Evolutionary conservation across 1,140 invertebrate genomes (phyloP).

Genomic region (Schlechtendalia chinensis): DNA sequence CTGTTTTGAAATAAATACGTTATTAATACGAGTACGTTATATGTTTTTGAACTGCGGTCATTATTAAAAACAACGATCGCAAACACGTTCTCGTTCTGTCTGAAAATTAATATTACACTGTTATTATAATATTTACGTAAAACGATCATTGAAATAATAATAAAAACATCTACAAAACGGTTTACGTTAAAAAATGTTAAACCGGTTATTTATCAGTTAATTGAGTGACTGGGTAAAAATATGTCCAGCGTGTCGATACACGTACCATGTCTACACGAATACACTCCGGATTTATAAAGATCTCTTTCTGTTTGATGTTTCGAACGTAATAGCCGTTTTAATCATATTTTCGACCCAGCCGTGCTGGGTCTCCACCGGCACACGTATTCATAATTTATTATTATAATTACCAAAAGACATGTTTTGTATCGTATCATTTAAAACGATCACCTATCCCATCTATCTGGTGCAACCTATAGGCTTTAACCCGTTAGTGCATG

Average conservation of each 20-base stretch:
- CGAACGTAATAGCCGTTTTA: neutral
- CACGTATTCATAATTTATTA: neutral
- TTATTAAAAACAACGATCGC: no score
- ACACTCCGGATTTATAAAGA: neutral
- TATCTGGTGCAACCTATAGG: neutral
- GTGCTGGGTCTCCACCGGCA: no score
- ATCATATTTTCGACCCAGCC: no score
- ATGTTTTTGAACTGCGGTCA: no score
- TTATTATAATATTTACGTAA: neutral
- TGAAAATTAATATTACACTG: neutral
- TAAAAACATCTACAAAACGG: constrained; percentile 8
- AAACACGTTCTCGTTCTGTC: neutral
- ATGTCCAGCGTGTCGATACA: constrained; percentile 11
- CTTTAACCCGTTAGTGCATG: no score
- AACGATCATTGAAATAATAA: constrained; percentile 9
- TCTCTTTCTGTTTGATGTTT: constrained; percentile 11
- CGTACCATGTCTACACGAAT: constrained; percentile 2
- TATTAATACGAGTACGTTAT: no score
- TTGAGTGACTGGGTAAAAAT: neutral
- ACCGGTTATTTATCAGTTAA: constrained; percentile 33
- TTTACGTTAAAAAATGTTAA: neutral
- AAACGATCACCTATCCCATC: neutral
- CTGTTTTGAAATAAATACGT: no score
- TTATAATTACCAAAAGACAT: neutral
- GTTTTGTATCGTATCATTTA: neutral